Evolutionary conservation across 2,888 invertebrate genomes (phyloP), one percentile per base, ranked within the genome.

Genomic region (Diloba caeruleocephala): DNA sequence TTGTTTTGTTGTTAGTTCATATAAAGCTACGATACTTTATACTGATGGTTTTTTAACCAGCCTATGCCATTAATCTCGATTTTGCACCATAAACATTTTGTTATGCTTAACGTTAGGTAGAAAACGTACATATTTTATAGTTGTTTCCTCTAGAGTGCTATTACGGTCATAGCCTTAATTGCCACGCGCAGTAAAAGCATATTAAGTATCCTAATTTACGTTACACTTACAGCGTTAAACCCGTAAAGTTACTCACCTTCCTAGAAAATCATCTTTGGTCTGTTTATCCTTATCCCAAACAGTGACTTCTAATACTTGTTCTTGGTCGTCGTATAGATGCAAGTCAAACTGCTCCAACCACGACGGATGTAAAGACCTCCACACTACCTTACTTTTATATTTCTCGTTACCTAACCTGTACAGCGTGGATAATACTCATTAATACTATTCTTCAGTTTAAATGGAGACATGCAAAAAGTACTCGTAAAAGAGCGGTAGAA

Each of bases 321-420:
- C 97, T 76, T 98, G 96, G 74, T 98, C 98, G 77, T 99, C 98
- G 87, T 98, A 99, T 5, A 99, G 94, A 87, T 99, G 98, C 19
- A 99, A 94, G 86, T 99, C 99, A 84, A 99, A 99, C 90, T 99
- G 99, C 82, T 99, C 99, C 80, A 98, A 82, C 99, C 99, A 99
- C 49, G 96, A 95, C 0, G 98, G 98, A 84, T 96, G 97, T 44
- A 98, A 90, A 0, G 97, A 96, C 82, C 98, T 97, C 95, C 96
- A 96, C 44, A 96, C 95, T 50, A 97, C 96, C 87, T 99, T 98
- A 85, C 98, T 98, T 93, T 99, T 99, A 94, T 98, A 99, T 93
- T 99, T 99, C 92, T 99, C 99, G 78, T 97, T 97, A 58, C 98
- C 99, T 89, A 99, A 95, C 88, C 98, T 98, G 83, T 28, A 3